Evolutionary conservation across 2,888 invertebrate genomes (phyloP).

Genomic region (Blastobasis adustella): DNA sequence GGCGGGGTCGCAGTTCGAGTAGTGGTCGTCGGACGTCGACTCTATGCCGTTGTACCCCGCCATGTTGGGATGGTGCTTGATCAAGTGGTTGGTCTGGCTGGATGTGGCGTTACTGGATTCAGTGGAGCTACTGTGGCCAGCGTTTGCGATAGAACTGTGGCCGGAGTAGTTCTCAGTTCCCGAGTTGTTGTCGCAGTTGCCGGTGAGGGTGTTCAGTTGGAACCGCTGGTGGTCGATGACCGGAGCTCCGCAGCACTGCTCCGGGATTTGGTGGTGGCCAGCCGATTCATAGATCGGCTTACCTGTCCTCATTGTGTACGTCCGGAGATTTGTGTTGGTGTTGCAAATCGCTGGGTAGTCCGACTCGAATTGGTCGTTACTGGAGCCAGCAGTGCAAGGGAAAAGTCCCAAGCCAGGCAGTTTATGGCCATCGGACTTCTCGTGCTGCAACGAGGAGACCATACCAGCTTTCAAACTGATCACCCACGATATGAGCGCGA

Average conservation of each 20-base stretch:
- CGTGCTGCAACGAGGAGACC: constrained; percentile 77
- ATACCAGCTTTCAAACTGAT: constrained; percentile 81
- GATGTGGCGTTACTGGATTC: constrained; percentile 70
- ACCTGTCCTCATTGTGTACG: constrained; percentile 85
- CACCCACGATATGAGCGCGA: constrained; percentile 89
- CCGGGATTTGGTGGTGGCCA: constrained; percentile 57
- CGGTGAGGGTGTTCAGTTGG: constrained; percentile 71
- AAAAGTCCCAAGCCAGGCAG: constrained; percentile 86
- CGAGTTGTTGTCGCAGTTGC: constrained; percentile 75
- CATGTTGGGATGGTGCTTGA: constrained; percentile 64
- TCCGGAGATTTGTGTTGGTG: constrained; percentile 88
- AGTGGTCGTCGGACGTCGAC: constrained; percentile 68
- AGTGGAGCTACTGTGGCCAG: constrained; percentile 69
- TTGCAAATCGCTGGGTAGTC: constrained; percentile 91
- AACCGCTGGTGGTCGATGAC: constrained; percentile 62
- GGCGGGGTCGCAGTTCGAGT: constrained; percentile 69
- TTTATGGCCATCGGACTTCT: constrained; percentile 79
- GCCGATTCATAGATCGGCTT: constrained; percentile 83
- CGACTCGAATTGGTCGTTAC: constrained; percentile 88
- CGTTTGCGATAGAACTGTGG: constrained; percentile 74
- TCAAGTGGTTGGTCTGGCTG: constrained; percentile 67
- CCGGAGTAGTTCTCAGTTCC: constrained; percentile 78
- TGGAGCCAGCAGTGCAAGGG: constrained; percentile 88
- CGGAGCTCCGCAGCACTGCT: constrained; percentile 61
- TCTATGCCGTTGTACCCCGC: constrained; percentile 65